Evolutionary conservation across 2,888 invertebrate genomes (phyloP), one percentile per base, ranked within the genome.

Genomic region (Hartigia nigra): DNA sequence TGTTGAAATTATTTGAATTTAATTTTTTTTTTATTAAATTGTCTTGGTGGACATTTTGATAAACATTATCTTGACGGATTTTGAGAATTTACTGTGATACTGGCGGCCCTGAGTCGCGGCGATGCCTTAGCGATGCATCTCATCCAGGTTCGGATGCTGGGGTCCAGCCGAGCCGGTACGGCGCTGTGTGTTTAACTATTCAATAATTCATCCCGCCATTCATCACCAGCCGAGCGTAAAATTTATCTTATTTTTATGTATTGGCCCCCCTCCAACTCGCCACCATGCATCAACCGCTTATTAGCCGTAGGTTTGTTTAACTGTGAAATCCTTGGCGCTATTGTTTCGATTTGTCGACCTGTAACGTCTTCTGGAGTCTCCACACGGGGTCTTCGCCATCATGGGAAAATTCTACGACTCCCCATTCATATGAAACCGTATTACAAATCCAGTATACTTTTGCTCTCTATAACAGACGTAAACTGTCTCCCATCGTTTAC

Each of bases 221-320:
- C 89, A 89, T 89, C 89, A 89, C 87, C 84, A 85, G 86, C 86
- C 86, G 84, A 87, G 86, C 87, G 88, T 87, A 85, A 87, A 88
- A 89, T 89, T 89, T 89, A 89, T 89, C 88, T 87, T 88, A 89
- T 89, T 86, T 88, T 89, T 88, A 88, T 89, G 88, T 89, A 88
- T 88, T 87, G 88, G 87, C 86, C 86, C 87, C 81, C 88, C 85
- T 84, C 86, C 87, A 85, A 81, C 82, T 83, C 82, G 81, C 83
- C 82, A 85, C 87, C 87, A 87, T 89, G 85, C 85, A 89, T 89
- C 89, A 88, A 86, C 84, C 86, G 84, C 88, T 88, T 88, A 88
- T 89, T 89, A 88, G 88, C 84, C 84, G 82, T 86, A 55, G 87
- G 88, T 88, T 89, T 90, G 88, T 89, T 89, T 87, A 87, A 85